Base-by-base conservation (phyloP, 2,113 vertebrate species). In the Drymodes brunneopygia region DNA sequence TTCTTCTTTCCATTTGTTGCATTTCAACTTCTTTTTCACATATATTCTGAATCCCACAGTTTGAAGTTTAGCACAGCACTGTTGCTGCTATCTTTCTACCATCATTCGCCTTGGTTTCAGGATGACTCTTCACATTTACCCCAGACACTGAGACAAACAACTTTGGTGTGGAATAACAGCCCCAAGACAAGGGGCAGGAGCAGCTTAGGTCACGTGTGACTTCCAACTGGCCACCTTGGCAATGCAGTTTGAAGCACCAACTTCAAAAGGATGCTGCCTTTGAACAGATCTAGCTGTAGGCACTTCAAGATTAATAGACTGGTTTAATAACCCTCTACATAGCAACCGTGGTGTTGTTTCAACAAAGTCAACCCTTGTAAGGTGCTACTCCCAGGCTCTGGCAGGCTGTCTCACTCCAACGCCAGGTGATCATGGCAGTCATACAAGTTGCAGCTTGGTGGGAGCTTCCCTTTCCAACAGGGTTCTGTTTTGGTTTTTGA, bases 221-320 rank as follows among this genome's bases (percentile, higher is more conserved):
- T 92, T 80, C 54, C 36, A 89, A 0, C 14, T 56, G 61, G 27
- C 7, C n/a, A 79, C 48, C 28, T 94, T 67, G 44, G 53, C 57
- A 36, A 79, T 11, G 53, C 45, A 79, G 45, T 69, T 72, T 85
- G 65, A 94, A 91, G 48, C 3, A 84, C 20, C 25, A 92, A 35
- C 91, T 92, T 94, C 91, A 94, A 89, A 95, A 75, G 28, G 48
- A n/a, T 78, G 61, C 31, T 90, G 69, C 60, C 69, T 91, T 91
- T 84, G 78, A 88, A 92, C 90, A 65, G 45, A 74, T 75, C 74
- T 92, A 71, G 86, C 86, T 92, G 77, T 87, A 78, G 94, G 93
- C 89, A 53, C 40, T 85, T 85, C 31, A 74, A 81, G 78, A 84
- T 79, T 72, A 97, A 83, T 86, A 75, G 70, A 35, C 65, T 54